These are phyloP conservation scores for Troides aeacus DNA, from an alignment of 2,888 invertebrate species.

Conservation along the genomic window DNA sequence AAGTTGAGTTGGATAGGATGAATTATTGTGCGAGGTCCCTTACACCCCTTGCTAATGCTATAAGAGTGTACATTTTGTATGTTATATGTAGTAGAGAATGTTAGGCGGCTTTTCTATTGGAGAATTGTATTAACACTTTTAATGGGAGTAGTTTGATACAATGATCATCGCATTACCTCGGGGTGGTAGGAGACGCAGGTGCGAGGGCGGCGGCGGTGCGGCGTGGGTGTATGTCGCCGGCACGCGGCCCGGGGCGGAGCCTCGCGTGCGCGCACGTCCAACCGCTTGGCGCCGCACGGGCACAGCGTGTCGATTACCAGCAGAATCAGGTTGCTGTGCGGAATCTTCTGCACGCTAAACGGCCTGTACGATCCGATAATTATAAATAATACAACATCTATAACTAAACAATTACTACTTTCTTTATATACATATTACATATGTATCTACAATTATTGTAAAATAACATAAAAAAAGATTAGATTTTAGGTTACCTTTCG, in stretches of 20 bases:
- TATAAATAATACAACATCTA: neutral
- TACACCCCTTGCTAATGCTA: too few species aligned
- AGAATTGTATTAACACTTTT: neutral
- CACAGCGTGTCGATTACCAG: conserved; percentile 93
- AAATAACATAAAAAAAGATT: too few species aligned
- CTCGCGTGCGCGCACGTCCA: conserved; percentile 89
- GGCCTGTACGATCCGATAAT: conserved; percentile 80
- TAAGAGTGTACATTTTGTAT: too few species aligned
- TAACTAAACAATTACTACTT: too few species aligned
- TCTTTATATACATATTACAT: too few species aligned
- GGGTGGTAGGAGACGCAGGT: conserved; percentile 94
- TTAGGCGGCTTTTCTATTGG: too few species aligned
- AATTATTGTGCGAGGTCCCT: too few species aligned
- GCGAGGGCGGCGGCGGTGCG: conserved; percentile 86
- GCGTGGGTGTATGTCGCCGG: conserved; percentile 82
- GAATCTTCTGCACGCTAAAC: conserved; percentile 95
- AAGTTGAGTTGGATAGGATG: too few species aligned
- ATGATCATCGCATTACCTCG: conserved; percentile 81
- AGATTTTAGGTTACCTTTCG: conserved; percentile 81
- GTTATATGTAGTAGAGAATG: too few species aligned
- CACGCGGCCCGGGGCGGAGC: conserved; percentile 78
- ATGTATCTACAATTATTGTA: too few species aligned
- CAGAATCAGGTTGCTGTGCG: conserved; percentile 92
- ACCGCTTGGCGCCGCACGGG: conserved; percentile 92
- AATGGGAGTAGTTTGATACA: neutral